A percentile compares a stretch with the other conserved stretches of the same genome.
Conservation (phyloP, 2,888 invertebrate genomes). For the Unio pictorum region DNA sequence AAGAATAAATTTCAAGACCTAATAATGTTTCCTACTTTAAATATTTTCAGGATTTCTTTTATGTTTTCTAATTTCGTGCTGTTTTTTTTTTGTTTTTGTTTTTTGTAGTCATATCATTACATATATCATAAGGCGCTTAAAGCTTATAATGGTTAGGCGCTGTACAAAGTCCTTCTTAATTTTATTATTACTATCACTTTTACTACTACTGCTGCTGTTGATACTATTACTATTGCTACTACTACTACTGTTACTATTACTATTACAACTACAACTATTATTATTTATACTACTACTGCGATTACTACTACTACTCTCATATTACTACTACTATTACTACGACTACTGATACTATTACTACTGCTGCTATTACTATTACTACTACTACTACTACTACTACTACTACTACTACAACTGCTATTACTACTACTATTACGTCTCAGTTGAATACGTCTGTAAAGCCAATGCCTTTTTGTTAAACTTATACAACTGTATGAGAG, state of each 20-base stretch:
- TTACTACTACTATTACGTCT: conserved; percentile 15
- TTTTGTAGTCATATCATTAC: no score
- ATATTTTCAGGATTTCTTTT: no score
- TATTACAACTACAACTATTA: conserved; percentile 22
- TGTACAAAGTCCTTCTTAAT: no score
- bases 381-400: conserved; percentile 21
- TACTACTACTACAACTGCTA: conserved; percentile 20
- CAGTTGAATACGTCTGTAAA: no score
- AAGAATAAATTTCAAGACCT: no score
- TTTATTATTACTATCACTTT: conserved; percentile 12
- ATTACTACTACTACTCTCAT: conserved; percentile 19
- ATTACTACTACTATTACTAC: conserved; percentile 19
- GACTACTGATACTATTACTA: conserved; percentile 18
- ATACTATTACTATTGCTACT: conserved; percentile 19
- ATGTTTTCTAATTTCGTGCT: no score
- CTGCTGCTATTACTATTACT: conserved; percentile 10
- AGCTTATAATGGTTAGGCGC: no score
- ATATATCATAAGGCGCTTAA: no score
- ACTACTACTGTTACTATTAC: conserved; percentile 19
- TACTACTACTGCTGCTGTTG: conserved; percentile 22
- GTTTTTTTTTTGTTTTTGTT: no score
- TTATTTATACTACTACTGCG: conserved; percentile 8
- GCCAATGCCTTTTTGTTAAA: no score
- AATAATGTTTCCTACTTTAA: no score
- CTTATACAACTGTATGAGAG: no score